Evolutionary conservation across 2,888 invertebrate species (phyloP).

Genomic region (Melanophora roralis): DNA sequence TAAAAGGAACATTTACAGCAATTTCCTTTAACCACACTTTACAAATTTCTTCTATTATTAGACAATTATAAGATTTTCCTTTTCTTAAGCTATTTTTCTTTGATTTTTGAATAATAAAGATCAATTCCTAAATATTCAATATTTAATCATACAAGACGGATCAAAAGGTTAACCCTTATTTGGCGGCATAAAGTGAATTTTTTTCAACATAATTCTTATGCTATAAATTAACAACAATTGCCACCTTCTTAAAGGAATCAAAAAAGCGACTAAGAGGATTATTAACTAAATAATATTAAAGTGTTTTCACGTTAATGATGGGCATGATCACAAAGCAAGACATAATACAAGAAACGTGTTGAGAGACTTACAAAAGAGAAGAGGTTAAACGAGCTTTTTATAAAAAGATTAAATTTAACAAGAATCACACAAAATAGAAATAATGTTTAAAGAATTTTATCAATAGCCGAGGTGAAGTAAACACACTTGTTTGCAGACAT

Average conservation of each 20-base stretch:
- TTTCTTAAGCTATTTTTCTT: not conserved
- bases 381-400: constrained; percentile 13
- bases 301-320: not conserved
- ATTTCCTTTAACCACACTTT: too few relatives aligned
- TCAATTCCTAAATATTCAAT: constrained; percentile 46
- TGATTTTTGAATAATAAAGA: constrained; percentile 13
- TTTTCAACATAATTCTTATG: constrained; percentile 38
- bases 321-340: constrained; percentile 1
- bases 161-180: constrained; percentile 46
- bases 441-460: constrained; percentile 24
- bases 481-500: constrained; percentile 46
- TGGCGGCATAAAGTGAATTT: constrained; percentile 20
- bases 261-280: constrained; percentile 8
- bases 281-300: constrained; percentile 44
- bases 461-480: not conserved
- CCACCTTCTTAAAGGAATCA: constrained; percentile 41
- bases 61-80: too few relatives aligned
- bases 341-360: constrained; percentile 24
- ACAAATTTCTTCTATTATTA: too few relatives aligned
- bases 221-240: constrained; percentile 45
- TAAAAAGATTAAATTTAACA: constrained; percentile 51
- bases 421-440: constrained; percentile 35
- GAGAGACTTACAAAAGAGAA: not conserved
- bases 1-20: too few relatives aligned
- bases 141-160: constrained; percentile 41